Evolutionary conservation across 2,797 vertebrate genomes (phyloP).

Genomic region (Leucoraja ocellata): DNA sequence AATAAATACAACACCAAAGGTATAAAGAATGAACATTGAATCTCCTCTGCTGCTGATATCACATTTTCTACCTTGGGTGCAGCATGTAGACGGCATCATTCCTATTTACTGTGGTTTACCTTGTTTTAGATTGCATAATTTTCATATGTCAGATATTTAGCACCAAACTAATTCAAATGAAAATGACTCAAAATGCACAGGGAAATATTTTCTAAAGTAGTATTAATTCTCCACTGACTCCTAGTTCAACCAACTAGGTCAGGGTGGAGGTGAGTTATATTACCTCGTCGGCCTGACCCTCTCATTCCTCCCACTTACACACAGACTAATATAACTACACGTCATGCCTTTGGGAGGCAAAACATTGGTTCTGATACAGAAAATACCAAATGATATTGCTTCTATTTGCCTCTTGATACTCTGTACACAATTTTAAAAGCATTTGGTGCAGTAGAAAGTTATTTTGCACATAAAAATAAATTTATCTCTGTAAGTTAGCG

Average conservation of each 20-base stretch:
- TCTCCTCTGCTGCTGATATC: no score
- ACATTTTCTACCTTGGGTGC: background rate
- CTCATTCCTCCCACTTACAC: background rate
- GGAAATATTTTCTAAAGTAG: background rate
- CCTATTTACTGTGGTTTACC: background rate
- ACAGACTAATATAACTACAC: background rate
- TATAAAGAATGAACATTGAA: background rate
- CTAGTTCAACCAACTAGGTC: background rate
- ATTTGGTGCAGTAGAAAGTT: background rate
- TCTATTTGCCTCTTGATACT: background rate
- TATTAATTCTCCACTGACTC: background rate
- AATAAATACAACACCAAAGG: conserved; percentile 29
- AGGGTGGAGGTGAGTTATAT: background rate
- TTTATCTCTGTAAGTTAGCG: background rate
- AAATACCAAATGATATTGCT: background rate
- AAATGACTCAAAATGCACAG: background rate
- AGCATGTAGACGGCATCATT: background rate
- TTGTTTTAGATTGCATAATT: background rate
- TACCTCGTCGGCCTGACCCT: background rate
- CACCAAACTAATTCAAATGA: background rate
- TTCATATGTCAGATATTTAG: background rate
- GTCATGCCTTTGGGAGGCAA: background rate
- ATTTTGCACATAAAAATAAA: conserved; percentile 3
- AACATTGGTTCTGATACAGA: background rate
- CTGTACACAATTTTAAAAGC: background rate